These are phyloP conservation scores for Varecia variegata DNA, from an alignment of 2,797 vertebrate genomes.

Conservation along the genomic window DNA sequence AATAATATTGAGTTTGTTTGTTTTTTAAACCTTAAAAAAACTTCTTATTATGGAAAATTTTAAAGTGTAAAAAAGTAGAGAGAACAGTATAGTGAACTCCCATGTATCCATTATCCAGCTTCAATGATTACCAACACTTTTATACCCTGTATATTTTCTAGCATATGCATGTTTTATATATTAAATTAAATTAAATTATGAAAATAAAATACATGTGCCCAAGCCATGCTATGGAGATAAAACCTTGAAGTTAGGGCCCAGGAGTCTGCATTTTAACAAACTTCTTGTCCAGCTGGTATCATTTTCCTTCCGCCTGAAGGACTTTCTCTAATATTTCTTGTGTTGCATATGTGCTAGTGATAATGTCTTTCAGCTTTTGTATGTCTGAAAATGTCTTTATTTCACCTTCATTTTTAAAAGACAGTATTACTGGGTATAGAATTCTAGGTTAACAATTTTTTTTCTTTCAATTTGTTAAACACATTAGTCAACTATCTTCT, in stretches of 20 bases:
- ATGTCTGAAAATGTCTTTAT: not conserved
- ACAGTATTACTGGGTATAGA: not conserved
- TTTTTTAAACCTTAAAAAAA: not conserved
- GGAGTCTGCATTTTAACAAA: not conserved
- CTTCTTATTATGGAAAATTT: not conserved
- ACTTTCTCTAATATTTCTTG: not conserved
- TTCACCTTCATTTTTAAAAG: not conserved
- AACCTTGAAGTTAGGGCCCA: not conserved
- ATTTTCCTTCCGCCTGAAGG: not conserved
- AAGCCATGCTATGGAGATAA: not conserved
- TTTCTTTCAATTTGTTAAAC: not conserved
- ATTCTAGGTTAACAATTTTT: not conserved
- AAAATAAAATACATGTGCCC: not conserved
- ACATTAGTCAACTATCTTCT: not conserved
- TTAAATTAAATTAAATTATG: not conserved
- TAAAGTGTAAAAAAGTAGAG: not conserved
- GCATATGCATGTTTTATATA: not conserved
- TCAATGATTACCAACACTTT: not conserved
- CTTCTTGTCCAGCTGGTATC: not conserved
- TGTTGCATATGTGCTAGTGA: not conserved
- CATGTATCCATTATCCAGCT: not conserved
- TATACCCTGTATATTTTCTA: not conserved
- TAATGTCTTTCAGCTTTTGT: not conserved
- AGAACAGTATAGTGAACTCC: not conserved
- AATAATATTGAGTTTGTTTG: too few species aligned